Conservation (phyloP, 2,888 invertebrate genomes). For the Aleiodes leptofemur region DNA sequence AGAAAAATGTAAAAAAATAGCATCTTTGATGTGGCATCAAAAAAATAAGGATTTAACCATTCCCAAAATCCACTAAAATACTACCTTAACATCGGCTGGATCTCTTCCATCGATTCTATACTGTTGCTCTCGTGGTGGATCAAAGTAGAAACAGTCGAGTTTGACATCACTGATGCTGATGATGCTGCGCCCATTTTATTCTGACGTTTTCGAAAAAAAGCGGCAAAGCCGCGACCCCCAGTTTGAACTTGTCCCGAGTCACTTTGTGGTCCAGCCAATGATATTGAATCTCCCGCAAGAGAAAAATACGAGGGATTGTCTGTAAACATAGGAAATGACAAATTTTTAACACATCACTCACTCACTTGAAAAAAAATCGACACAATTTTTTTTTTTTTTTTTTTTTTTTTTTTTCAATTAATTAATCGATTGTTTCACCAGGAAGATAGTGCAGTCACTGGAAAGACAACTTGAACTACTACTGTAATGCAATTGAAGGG, state of each 20-base stretch:
- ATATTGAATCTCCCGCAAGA: slow-evolving; percentile 76
- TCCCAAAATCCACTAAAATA: too few species aligned
- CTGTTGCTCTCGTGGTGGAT: slow-evolving; percentile 59
- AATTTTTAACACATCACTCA: slow-evolving; percentile 11
- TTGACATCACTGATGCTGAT: slow-evolving; percentile 61
- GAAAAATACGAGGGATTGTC: slow-evolving; percentile 89
- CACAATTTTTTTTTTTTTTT: neutral
- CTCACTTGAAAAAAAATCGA: neutral
- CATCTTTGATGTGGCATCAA: too few species aligned
- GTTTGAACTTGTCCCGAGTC: slow-evolving; percentile 45
- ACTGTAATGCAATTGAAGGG: slow-evolving; percentile 50
- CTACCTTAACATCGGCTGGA: slow-evolving; percentile 58
- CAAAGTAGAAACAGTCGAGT: slow-evolving; percentile 61
- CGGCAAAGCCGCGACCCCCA: slow-evolving; percentile 62
- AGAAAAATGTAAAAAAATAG: too few species aligned
- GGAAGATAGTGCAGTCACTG: slow-evolving; percentile 21
- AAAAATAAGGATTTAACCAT: too few species aligned
- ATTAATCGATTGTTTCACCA: neutral
- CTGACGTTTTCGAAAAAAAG: slow-evolving; percentile 61
- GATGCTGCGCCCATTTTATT: slow-evolving; percentile 65
- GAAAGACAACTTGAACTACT: slow-evolving; percentile 42
- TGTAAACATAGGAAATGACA: slow-evolving; percentile 75
- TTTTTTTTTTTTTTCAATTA: neutral
- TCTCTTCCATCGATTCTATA: slow-evolving; percentile 61
- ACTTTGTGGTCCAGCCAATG: slow-evolving; percentile 42